Conservation (phyloP, 2,797 vertebrate species). For the Scolopax bukidnonensis region DNA sequence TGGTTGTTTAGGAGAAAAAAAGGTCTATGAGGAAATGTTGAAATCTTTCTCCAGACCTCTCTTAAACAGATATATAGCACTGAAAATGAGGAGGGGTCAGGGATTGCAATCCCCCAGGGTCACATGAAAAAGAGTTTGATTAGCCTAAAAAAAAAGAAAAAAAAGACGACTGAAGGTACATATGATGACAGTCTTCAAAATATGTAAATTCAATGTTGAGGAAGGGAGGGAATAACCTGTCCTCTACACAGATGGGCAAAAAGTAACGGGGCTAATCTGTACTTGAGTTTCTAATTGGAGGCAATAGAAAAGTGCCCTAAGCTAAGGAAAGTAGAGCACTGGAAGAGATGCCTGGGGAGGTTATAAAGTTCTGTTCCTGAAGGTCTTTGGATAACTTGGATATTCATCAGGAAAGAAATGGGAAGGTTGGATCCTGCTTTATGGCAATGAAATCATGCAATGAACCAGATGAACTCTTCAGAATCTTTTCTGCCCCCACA, state of each 20-base stretch:
- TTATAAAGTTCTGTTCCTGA: background rate
- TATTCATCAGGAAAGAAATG: background rate
- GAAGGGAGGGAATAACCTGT: background rate
- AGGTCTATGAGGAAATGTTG: background rate
- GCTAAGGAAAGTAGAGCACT: background rate
- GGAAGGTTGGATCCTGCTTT: background rate
- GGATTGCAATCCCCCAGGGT: background rate
- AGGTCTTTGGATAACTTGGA: background rate
- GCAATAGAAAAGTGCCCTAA: background rate
- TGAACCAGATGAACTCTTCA: background rate
- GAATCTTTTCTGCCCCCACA: background rate
- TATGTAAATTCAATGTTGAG: background rate
- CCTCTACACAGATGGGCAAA: background rate
- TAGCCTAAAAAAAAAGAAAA: background rate
- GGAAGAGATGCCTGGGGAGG: background rate
- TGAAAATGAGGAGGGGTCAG: background rate
- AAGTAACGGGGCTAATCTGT: background rate
- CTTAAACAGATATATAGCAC: background rate
- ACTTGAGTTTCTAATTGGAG: background rate
- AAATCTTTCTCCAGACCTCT: background rate
- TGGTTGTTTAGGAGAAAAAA: background rate
- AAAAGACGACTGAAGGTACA: background rate
- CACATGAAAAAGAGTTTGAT: background rate
- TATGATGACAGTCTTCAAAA: background rate
- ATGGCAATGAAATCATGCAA: background rate